Evolutionary conservation across 1,140 invertebrate genomes (phyloP).

Genomic region (Metopolophium dirhodum): DNA sequence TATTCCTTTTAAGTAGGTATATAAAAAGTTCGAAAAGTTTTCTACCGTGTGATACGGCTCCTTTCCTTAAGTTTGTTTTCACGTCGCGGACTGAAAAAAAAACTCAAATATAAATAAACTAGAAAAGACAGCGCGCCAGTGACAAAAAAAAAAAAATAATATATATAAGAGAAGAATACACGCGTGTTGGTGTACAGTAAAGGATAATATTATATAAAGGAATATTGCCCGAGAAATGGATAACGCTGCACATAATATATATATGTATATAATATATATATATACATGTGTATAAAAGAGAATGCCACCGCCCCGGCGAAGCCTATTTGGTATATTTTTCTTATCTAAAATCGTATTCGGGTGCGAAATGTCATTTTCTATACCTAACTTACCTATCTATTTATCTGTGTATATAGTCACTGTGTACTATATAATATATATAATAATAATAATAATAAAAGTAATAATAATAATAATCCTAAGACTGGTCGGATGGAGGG

Average conservation of each 20-base stretch:
- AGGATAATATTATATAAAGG: slow-evolving; percentile 4
- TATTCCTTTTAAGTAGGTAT: slow-evolving; percentile 39
- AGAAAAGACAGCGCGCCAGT: neutral
- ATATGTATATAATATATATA: neutral
- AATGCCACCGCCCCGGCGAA: neutral
- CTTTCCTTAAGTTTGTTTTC: slow-evolving; percentile 21
- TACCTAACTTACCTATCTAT: neutral
- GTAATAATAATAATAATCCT: neutral
- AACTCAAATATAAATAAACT: slow-evolving; percentile 40
- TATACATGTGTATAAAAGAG: neutral
- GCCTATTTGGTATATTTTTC: slow-evolving; percentile 38
- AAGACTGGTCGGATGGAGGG: neutral
- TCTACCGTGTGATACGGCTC: slow-evolving; percentile 12
- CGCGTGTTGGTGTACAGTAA: neutral
- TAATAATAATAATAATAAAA: neutral
- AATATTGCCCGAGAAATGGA: slow-evolving; percentile 12
- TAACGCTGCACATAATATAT: neutral
- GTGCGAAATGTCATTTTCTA: slow-evolving; percentile 40
- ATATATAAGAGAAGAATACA: neutral
- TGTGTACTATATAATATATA: neutral
- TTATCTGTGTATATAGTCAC: neutral
- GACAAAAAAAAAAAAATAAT: neutral
- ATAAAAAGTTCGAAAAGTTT: slow-evolving; percentile 34
- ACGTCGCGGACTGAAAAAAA: neutral
- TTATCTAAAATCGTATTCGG: slow-evolving; percentile 31